Conservation (phyloP, 2,113 vertebrate species). For the Xiphias gladius region DNA sequence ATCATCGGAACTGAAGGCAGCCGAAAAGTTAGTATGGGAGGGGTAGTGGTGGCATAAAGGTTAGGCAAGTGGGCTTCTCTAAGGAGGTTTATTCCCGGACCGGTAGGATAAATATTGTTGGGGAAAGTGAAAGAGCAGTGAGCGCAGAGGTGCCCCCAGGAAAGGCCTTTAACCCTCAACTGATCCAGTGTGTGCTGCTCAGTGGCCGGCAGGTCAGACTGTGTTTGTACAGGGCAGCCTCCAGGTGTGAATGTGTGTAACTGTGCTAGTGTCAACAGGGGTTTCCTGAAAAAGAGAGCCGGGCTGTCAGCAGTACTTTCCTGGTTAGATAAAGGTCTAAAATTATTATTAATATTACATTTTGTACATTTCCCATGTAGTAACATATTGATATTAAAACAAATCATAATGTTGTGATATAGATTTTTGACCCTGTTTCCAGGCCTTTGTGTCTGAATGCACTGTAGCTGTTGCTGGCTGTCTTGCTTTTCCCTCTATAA, state of each 20-base stretch:
- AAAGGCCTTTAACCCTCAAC: not conserved
- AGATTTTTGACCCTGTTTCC: not conserved
- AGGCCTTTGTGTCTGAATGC: not conserved
- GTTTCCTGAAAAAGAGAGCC: not conserved
- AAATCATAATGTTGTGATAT: not conserved
- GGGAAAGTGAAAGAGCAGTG: not conserved
- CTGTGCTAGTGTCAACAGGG: too few relatives aligned
- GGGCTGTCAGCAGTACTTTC: not conserved
- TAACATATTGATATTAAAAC: not conserved
- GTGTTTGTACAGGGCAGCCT: not conserved
- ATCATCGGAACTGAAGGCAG: too few relatives aligned
- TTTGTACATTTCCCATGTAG: not conserved
- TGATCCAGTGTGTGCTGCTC: not conserved
- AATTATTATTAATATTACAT: not conserved
- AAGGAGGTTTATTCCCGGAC: not conserved
- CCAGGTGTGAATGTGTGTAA: not conserved
- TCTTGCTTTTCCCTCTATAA: constrained; percentile 2
- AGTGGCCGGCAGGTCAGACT: not conserved
- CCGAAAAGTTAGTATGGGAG: too few relatives aligned
- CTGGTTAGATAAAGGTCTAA: not conserved
- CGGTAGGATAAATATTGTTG: not conserved
- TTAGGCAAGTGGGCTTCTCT: not conserved
- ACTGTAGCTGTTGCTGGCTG: not conserved
- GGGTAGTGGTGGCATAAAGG: not conserved
- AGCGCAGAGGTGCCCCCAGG: too few relatives aligned